A percentile compares a stretch with the other conserved stretches of the same genome.
phyloP scores from a whole-genome alignment of 2,888 invertebrate species.

The Keiferia lycopersicella region DNA sequence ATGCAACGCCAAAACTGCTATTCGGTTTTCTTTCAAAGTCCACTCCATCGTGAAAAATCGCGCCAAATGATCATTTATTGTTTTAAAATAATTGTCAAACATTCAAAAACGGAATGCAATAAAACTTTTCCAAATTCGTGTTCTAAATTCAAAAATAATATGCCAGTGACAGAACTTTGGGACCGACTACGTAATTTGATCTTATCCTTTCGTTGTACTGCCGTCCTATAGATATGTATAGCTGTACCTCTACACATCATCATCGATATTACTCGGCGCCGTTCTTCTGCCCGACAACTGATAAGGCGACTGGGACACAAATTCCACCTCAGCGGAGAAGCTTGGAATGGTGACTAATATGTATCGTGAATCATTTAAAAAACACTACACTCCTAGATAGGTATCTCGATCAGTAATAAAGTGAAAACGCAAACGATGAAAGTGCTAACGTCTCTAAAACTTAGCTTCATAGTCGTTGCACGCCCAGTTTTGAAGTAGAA shows the following conservation, averaged over 20 bases:
- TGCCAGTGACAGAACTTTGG: too few relatives aligned
- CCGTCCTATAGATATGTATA: background rate
- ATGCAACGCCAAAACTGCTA: too few relatives aligned
- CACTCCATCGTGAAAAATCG: too few relatives aligned
- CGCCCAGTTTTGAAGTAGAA: conserved; percentile 8
- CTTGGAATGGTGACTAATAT: conserved; percentile 7
- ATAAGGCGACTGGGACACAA: conserved; percentile 1
- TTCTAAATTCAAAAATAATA: too few relatives aligned
- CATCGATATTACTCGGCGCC: background rate
- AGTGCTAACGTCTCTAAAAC: background rate
- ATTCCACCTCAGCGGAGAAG: background rate
- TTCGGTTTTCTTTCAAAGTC: too few relatives aligned
- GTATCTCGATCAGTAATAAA: conserved; percentile 22
- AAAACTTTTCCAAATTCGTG: too few relatives aligned
- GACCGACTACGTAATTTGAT: too few relatives aligned
- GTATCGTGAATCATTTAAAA: conserved; percentile 29
- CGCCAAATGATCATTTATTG: too few relatives aligned
- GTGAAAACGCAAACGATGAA: conserved; percentile 38
- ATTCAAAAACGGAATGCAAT: too few relatives aligned
- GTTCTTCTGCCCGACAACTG: background rate
- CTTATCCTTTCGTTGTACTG: background rate
- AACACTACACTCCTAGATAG: conserved; percentile 21
- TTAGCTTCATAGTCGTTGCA: background rate
- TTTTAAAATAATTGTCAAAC: too few relatives aligned
- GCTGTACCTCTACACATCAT: background rate